Evolutionary conservation across 2,797 vertebrate species (phyloP).

Genomic region (Simalia tracyae): DNA sequence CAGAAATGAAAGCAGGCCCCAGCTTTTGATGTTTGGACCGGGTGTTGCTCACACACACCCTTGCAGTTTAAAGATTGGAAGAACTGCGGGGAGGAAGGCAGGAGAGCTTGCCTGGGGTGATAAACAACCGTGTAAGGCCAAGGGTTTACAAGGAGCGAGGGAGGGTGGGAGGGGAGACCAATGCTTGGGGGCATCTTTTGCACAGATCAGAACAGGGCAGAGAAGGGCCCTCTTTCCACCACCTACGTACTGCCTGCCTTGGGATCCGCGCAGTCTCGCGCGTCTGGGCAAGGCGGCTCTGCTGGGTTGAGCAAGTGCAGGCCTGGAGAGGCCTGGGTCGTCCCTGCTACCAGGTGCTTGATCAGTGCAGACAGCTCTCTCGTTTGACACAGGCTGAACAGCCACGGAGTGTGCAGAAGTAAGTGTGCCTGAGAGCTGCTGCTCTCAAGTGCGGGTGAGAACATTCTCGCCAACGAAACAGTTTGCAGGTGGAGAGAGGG

Average conservation of each 20-base stretch:
- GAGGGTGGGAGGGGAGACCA: neutral
- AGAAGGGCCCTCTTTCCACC: neutral
- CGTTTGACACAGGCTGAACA: neutral
- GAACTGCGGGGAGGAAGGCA: constrained; percentile 42
- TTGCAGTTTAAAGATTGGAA: constrained; percentile 61
- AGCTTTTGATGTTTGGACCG: constrained; percentile 66
- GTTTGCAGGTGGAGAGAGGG: neutral
- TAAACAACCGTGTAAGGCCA: constrained; percentile 52
- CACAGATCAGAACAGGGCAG: neutral
- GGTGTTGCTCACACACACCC: constrained; percentile 57
- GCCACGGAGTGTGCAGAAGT: neutral
- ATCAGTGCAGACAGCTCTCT: neutral
- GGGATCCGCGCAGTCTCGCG: neutral
- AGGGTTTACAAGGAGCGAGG: constrained; percentile 11
- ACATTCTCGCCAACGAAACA: neutral
- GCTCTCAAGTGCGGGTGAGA: neutral
- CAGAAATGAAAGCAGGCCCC: constrained; percentile 61
- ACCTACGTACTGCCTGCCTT: rapidly evolving
- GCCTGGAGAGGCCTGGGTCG: neutral
- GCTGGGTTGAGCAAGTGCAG: neutral
- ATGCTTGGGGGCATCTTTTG: neutral
- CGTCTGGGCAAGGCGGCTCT: neutral
- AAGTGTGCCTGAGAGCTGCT: neutral
- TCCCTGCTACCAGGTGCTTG: neutral
- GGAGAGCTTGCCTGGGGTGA: constrained; percentile 62